Conservation (phyloP, 1,140 invertebrate genomes). For the Macrosteles quadrilineatus region DNA sequence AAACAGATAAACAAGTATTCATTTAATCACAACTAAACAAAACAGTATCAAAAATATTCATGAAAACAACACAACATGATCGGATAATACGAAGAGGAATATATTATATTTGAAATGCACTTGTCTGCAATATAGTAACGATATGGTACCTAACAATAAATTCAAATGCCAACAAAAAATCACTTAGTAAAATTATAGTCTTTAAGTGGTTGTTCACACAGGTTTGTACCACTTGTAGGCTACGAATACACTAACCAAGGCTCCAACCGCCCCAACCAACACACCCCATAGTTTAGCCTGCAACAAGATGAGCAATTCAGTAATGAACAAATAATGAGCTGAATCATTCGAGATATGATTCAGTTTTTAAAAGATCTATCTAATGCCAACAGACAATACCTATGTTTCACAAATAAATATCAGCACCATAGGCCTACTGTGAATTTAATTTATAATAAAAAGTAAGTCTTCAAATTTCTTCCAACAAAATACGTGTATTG, state of each 20-base stretch:
- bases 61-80: constrained; percentile 15
- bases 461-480: too few species aligned
- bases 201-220: background rate
- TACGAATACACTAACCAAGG: background rate
- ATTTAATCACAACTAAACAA: background rate
- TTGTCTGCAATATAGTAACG: background rate
- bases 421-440: too few species aligned
- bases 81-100: background rate
- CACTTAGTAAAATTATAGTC: background rate
- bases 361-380: too few species aligned
- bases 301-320: too few species aligned
- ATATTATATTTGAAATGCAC: background rate
- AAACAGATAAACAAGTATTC: too few species aligned
- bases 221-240: constrained; percentile 14
- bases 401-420: too few species aligned
- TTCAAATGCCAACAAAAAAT: constrained; percentile 4
- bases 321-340: too few species aligned
- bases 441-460: too few species aligned
- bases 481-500: too few species aligned
- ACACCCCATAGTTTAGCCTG: constrained; percentile 2
- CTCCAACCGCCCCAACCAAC: background rate
- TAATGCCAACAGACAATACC: too few species aligned
- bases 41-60: constrained; percentile 19
- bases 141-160: background rate
- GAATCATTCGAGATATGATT: too few species aligned